Base-by-base conservation (phyloP, 2,888 invertebrate genomes). In the Epinotia demarniana region DNA sequence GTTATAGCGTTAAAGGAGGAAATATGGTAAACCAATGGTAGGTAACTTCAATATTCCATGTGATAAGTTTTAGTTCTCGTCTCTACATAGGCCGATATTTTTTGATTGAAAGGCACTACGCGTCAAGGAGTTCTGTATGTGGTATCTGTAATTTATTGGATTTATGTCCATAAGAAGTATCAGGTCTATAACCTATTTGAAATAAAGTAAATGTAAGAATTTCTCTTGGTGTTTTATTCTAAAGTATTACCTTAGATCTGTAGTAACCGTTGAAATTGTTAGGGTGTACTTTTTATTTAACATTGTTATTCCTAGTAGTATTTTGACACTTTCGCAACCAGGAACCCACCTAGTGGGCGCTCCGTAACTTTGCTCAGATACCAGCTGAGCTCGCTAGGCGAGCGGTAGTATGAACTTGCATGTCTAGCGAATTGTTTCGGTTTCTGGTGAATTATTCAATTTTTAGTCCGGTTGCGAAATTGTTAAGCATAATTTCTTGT, bases 11-110 rank as follows among this genome's bases (percentile, higher is more conserved):
- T 85, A 87, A 87, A 85, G 87, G 76, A 77, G 80, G 76, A 89
- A 87, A 86, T 90, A 87, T 83, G 87, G 87, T 85, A 89, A 91
- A 91, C 91, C 92, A 93, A 92, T 85, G 87, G 79, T 89, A 89
- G 89, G 85, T 89, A 87, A 88, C 88, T 89, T 90, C 88, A 86
- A 87, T 89, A 89, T 91, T 92, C 88, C 91, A 91, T 93, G 92
- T 92, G 92, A 92, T 93, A 92, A 90, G 87, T 86, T 90, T 92
- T 85, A 86, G 88, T 91, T 92, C 85, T 89, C 87, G 84, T 87
- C 83, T 86, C 84, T 80, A 69, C 77, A 85, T 86, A 86, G 87
- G 88, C 86, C 88, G 86, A 85, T 89, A 85, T 89, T 88, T 85
- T 82, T 86, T 71, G 88, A 69, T 87, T 86, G 85, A 86, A 85